phyloP scores from a whole-genome alignment of 2,113 vertebrate genomes.

The Lanius ludovicianus region DNA sequence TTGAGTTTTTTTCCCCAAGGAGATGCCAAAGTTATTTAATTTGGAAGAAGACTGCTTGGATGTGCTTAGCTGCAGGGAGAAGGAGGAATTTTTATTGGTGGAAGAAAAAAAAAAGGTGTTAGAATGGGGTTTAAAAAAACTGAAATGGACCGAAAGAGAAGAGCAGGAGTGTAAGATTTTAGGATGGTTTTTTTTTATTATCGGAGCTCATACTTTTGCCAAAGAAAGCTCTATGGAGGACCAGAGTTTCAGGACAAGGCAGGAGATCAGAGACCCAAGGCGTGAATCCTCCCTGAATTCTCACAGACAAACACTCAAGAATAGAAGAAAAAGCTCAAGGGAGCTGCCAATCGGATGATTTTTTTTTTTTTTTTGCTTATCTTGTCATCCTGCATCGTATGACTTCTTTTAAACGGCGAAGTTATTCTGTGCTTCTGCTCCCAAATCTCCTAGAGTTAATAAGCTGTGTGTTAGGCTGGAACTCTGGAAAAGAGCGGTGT shows the following conservation, averaged over 20 bases:
- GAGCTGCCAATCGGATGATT: background rate
- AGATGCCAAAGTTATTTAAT: background rate
- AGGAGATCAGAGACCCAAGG: background rate
- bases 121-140: background rate
- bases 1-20: background rate
- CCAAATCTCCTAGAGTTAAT: background rate
- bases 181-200: background rate
- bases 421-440: background rate
- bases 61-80: background rate
- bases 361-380: background rate
- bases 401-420: background rate
- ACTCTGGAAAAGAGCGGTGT: background rate
- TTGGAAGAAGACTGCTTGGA: background rate
- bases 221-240: background rate
- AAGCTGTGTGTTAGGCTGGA: accelerated
- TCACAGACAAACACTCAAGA: background rate
- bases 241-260: background rate
- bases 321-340: background rate
- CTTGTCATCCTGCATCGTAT: accelerated
- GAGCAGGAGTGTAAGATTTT: background rate
- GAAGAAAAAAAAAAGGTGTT: background rate
- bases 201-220: background rate
- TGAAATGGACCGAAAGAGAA: background rate
- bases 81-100: background rate
- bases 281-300: background rate